These are phyloP conservation scores for Diadegma fenestrale DNA, from an alignment of 2,888 invertebrate species.

Conservation along the genomic window DNA sequence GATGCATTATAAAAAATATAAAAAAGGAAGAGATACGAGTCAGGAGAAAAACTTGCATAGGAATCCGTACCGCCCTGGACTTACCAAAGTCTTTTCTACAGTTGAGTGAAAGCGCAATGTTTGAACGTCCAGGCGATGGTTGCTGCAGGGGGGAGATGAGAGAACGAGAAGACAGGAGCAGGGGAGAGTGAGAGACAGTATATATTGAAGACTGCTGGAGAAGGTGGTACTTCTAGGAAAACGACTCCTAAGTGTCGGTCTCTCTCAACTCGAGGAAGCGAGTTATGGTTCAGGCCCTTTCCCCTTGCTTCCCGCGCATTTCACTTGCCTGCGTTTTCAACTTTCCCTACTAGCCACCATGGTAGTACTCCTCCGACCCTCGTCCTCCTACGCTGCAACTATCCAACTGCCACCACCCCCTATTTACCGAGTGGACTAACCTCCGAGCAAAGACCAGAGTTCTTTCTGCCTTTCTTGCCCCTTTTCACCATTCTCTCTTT, in stretches of 20 bases:
- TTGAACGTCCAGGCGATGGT: slow-evolving; percentile 46
- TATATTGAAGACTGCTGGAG: slow-evolving; percentile 23
- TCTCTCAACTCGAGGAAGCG: slow-evolving; percentile 57
- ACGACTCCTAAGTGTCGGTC: slow-evolving; percentile 68
- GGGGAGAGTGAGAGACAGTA: background rate
- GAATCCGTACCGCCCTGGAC: background rate
- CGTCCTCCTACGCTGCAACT: slow-evolving; percentile 17
- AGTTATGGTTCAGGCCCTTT: slow-evolving; percentile 58
- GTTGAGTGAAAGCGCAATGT: slow-evolving; percentile 50
- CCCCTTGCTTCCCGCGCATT: background rate
- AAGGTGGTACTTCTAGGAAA: slow-evolving; percentile 43
- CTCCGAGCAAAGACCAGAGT: slow-evolving; percentile 53
- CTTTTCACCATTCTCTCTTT: background rate
- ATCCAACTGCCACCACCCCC: slow-evolving; percentile 54
- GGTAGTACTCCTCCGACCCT: background rate
- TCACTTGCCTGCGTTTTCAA: slow-evolving; percentile 21
- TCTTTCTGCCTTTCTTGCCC: slow-evolving; percentile 25
- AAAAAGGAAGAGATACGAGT: slow-evolving; percentile 17
- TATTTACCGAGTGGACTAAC: slow-evolving; percentile 62
- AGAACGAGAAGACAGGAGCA: background rate
- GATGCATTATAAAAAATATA: slow-evolving; percentile 24
- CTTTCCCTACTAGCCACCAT: slow-evolving; percentile 20
- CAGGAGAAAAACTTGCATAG: slow-evolving; percentile 1
- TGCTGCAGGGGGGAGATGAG: slow-evolving; percentile 18
- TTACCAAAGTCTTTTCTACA: slow-evolving; percentile 54